phyloP scores from a whole-genome alignment of 2,888 invertebrate genomes.

The Dysmachus trigonus region DNA sequence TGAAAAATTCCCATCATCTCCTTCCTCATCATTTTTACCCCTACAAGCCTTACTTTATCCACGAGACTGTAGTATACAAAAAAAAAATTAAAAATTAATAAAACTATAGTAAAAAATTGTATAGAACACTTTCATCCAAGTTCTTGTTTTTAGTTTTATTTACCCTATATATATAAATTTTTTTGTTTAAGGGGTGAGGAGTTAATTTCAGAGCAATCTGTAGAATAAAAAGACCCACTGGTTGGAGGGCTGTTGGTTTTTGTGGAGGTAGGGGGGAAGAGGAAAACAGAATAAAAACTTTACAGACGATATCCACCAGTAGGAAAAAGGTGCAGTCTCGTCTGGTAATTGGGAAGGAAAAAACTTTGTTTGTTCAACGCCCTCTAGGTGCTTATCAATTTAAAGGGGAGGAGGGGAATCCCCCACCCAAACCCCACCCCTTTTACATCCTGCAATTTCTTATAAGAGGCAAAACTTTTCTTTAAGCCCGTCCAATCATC shows the following conservation, averaged over 20 bases:
- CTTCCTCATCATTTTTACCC: too few species aligned
- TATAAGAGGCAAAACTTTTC: not conserved
- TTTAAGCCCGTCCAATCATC: not conserved
- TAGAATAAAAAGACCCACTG: not conserved
- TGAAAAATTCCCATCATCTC: too few species aligned
- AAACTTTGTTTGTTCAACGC: constrained; percentile 3
- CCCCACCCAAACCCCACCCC: not conserved
- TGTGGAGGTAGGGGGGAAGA: not conserved
- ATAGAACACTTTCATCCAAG: too few species aligned
- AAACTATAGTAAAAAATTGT: too few species aligned
- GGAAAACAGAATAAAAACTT: constrained; percentile 24
- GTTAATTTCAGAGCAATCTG: not conserved
- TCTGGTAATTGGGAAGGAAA: constrained; percentile 13
- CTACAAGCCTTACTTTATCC: too few species aligned
- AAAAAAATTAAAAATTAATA: too few species aligned
- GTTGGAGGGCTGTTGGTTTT: too few species aligned
- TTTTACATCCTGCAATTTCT: not conserved
- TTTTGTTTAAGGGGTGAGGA: too few species aligned
- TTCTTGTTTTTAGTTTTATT: too few species aligned
- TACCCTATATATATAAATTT: too few species aligned
- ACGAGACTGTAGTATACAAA: too few species aligned
- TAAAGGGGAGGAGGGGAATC: not conserved
- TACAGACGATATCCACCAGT: constrained; percentile 31
- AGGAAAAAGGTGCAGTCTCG: not conserved
- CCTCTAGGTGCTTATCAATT: not conserved